Conservation (phyloP, 1,140 invertebrate species). For the Bathynomus jamesi region DNA sequence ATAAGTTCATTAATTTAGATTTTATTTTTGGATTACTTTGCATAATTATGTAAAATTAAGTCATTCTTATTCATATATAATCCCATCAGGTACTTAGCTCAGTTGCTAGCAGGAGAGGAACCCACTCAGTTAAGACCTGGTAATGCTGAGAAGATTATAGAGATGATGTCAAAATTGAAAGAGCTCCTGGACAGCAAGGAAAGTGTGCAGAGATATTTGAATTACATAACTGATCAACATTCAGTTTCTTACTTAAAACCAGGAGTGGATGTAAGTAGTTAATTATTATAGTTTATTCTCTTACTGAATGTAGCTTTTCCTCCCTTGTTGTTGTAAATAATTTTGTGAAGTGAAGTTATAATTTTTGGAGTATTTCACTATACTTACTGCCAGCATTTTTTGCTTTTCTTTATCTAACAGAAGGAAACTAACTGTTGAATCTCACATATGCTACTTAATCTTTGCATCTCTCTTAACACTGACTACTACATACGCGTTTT, state of each 20-base stretch:
- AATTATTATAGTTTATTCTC: no score
- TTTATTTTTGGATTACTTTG: no score
- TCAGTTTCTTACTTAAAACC: not conserved
- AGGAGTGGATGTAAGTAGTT: not conserved
- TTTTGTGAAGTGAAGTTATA: not conserved
- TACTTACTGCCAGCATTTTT: no score
- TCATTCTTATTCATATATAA: not conserved
- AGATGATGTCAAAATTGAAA: conserved; percentile 9
- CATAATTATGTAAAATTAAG: no score
- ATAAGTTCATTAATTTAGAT: no score
- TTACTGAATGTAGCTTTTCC: no score
- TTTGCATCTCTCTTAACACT: no score
- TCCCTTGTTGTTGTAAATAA: no score
- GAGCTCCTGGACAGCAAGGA: not conserved
- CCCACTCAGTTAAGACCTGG: conserved; percentile 16
- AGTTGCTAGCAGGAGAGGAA: conserved; percentile 14
- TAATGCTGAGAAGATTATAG: conserved; percentile 14
- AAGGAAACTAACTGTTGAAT: no score
- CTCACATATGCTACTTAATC: no score
- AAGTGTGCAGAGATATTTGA: not conserved
- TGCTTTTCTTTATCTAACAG: no score
- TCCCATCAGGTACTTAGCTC: conserved; percentile 9
- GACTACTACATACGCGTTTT: no score
- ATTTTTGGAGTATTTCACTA: not conserved
- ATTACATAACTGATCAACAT: not conserved